phyloP scores from a whole-genome alignment of 2,113 vertebrate species.

The Daubentonia madagascariensis region DNA sequence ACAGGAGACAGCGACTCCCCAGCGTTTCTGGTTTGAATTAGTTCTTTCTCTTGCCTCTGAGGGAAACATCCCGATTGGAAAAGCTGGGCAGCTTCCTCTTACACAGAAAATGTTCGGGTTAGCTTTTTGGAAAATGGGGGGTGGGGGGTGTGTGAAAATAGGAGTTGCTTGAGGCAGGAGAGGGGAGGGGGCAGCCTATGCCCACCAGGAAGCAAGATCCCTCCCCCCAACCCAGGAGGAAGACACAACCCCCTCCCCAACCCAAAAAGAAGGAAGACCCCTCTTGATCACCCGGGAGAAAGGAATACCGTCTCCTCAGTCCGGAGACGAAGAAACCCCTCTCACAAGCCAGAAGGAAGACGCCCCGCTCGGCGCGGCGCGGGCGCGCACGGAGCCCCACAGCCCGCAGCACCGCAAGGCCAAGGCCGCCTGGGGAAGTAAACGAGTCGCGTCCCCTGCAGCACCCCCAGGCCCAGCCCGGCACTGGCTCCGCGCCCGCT shows the following conservation, averaged over 20 bases:
- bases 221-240: background rate
- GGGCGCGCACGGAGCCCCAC: too few relatives aligned
- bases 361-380: too few relatives aligned
- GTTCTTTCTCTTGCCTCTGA: background rate
- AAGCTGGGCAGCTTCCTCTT: background rate
- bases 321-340: background rate
- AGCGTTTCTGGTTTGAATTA: background rate
- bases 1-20: accelerated
- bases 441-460: background rate
- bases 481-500: background rate
- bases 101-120: background rate
- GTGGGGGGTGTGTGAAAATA: background rate
- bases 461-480: background rate
- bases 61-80: background rate
- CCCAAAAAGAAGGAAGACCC: background rate
- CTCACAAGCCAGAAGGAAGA: background rate
- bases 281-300: too few relatives aligned
- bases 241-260: background rate
- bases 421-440: background rate
- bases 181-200: too few relatives aligned
- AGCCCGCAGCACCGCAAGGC: background rate
- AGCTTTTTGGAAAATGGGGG: background rate
- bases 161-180: background rate
- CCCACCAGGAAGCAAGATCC: background rate
- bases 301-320: background rate